Percentiles rank a stretch among this genome's conserved stretches.
These are phyloP conservation scores for Tenthredo scrophulariae DNA, from an alignment of 2,888 invertebrate genomes.

Conservation along the genomic window DNA sequence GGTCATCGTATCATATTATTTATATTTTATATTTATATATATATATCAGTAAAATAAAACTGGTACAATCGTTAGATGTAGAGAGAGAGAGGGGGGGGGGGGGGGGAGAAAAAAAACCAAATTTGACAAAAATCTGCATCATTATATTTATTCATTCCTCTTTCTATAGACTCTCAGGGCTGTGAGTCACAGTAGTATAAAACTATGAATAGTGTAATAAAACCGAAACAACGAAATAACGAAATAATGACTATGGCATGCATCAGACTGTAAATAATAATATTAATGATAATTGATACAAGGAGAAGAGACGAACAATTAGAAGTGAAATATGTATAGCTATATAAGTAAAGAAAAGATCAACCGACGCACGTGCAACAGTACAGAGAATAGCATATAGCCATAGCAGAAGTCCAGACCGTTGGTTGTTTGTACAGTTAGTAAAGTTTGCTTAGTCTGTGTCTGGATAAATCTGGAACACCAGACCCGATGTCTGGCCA, in stretches of 20 bases:
- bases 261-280: background rate
- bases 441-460: conserved; percentile 49
- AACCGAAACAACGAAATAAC: background rate
- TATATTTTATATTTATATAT: background rate
- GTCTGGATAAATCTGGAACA: conserved; percentile 52
- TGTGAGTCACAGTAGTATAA: no score
- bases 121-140: no score
- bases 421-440: conserved; percentile 40
- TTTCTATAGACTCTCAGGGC: no score
- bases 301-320: background rate
- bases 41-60: no score
- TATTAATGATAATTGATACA: background rate
- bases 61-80: no score
- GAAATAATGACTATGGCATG: background rate
- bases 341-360: background rate
- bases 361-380: background rate
- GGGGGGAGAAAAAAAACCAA: no score
- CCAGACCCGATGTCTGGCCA: conserved; percentile 25
- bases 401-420: background rate
- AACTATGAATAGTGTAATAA: background rate
- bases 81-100: no score
- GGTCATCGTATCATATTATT: background rate
- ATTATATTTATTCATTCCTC: no score
- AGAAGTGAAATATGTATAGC: background rate
- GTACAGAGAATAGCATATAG: background rate